phyloP scores from a whole-genome alignment of 2,797 vertebrate species.

The Gephyroberyx darwinii region DNA sequence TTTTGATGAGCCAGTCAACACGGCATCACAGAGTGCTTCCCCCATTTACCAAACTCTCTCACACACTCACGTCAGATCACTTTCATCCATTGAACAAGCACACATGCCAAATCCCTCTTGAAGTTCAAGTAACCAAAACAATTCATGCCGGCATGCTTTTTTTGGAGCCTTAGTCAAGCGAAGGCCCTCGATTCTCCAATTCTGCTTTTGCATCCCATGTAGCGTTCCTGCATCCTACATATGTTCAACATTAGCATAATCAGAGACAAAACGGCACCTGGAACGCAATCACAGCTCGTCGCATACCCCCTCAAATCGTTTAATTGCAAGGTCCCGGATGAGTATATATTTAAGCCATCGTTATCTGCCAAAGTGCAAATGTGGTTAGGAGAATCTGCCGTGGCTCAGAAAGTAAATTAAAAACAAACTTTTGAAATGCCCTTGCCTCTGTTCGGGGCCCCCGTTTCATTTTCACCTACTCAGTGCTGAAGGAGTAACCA shows the following conservation, averaged over 20 bases:
- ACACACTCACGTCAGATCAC: constrained; percentile 54
- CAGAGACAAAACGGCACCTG: constrained; percentile 78
- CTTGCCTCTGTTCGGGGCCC: constrained; percentile 25
- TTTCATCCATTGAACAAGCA: constrained; percentile 64
- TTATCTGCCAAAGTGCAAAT: constrained; percentile 68
- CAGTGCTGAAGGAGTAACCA: constrained; percentile 5
- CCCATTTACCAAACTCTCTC: constrained; percentile 40
- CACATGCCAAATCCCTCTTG: constrained; percentile 66
- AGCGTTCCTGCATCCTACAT: constrained; percentile 52
- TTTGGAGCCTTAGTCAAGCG: constrained; percentile 53
- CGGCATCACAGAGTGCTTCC: constrained; percentile 20
- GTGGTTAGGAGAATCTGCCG: constrained; percentile 60
- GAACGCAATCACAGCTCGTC: constrained; percentile 77
- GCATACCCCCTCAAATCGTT: constrained; percentile 77
- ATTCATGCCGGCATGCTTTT: constrained; percentile 65
- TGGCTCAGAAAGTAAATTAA: constrained; percentile 50
- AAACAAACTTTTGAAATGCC: constrained; percentile 52
- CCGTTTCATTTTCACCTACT: constrained; percentile 13
- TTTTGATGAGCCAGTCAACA: constrained; percentile 42
- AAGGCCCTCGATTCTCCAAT: constrained; percentile 43
- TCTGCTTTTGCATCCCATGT: constrained; percentile 33
- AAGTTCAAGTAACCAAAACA: constrained; percentile 72
- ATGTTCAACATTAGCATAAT: constrained; percentile 73
- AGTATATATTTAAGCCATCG: constrained; percentile 77
- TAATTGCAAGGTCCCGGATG: constrained; percentile 76